Percentiles rank a stretch among this genome's conserved stretches.
Conservation (phyloP, 2,113 vertebrate genomes). For the Chaenogobius annularis region DNA sequence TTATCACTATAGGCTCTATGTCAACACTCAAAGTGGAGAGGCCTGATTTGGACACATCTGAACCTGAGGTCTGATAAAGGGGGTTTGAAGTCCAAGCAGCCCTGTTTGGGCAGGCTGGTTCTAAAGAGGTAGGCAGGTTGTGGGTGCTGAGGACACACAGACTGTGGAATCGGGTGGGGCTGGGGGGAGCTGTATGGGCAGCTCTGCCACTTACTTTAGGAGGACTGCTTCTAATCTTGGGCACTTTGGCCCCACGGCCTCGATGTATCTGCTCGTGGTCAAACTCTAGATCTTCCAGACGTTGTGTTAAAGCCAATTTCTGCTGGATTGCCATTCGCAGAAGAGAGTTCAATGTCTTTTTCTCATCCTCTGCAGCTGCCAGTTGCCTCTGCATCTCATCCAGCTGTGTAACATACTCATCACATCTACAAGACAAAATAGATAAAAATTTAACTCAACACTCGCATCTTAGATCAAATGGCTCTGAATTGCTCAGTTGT, state of each 20-base stretch:
- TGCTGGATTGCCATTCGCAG: slow-evolving; percentile 98
- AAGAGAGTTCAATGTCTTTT: slow-evolving; percentile 97
- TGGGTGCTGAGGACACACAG: slow-evolving; percentile 60
- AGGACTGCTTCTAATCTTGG: slow-evolving; percentile 91
- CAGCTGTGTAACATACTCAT: slow-evolving; percentile 95
- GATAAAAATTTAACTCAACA: neutral
- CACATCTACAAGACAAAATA: slow-evolving; percentile 79
- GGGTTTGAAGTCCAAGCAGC: slow-evolving; percentile 13
- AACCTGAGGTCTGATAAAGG: slow-evolving; percentile 32
- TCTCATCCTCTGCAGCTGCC: slow-evolving; percentile 96
- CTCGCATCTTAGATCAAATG: neutral
- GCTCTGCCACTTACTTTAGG: slow-evolving; percentile 95
- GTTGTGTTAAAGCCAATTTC: slow-evolving; percentile 95
- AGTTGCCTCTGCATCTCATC: slow-evolving; percentile 99
- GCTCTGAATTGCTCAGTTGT: neutral
- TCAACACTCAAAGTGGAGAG: slow-evolving; percentile 32
- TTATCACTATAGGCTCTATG: slow-evolving; percentile 35
- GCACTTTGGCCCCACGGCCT: slow-evolving; percentile 88
- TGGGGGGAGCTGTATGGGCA: slow-evolving; percentile 72
- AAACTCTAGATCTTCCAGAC: slow-evolving; percentile 97
- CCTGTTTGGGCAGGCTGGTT: slow-evolving; percentile 34
- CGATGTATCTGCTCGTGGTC: slow-evolving; percentile 95
- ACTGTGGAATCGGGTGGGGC: slow-evolving; percentile 40
- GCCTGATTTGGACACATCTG: slow-evolving; percentile 25
- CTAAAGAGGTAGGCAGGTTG: slow-evolving; percentile 38